Evolutionary conservation across 2,888 invertebrate species (phyloP), one percentile per base, ranked within the genome.

Genomic region (Listrodromus nycthemerus): DNA sequence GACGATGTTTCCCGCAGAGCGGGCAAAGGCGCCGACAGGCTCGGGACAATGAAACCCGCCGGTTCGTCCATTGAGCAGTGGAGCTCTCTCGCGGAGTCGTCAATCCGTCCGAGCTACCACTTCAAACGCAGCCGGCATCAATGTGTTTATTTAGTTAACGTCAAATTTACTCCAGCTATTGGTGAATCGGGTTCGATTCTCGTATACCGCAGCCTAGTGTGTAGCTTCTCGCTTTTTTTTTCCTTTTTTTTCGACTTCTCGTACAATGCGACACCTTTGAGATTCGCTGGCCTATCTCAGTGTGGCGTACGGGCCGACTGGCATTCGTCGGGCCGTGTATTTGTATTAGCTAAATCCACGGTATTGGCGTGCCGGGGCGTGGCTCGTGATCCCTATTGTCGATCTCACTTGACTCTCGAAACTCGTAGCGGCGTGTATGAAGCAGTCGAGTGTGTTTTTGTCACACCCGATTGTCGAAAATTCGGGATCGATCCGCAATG

Each of bases 121-220:
- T 93, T 92, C 92, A 93, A 93, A 93, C 90, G 91, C 88, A 83
- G 91, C 92, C 92, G 92, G 82, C 85, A 71, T 90, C 90, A 91
- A 92, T 92, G 92, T 92, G 92, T 93, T 92, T 93, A 92, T 93
- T 93, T 93, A 89, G 91, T 90, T 89, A 91, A 93, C 91, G 92
- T 93, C 92, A 93, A 92, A 93, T 93, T 93, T 93, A 92, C 91
- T 90, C 86, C 86, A 86, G 84, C 76, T 86, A 84, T 86, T 85
- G 50, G 78, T 80, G 83, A 86, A 86, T 85, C 87, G 83, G 81
- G 84, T 82, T 85, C 83, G 88, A 45, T 61, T 27, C 52, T 70
- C 70, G 41, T 41, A 67, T 71, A 78, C 70, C 70, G 58, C 52
- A 71, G 65, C 19, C 24, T 52, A 70, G 58, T 45, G 55, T 74